phyloP scores from a whole-genome alignment of 2,113 vertebrate genomes.

The Coryphaenoides rupestris region DNA sequence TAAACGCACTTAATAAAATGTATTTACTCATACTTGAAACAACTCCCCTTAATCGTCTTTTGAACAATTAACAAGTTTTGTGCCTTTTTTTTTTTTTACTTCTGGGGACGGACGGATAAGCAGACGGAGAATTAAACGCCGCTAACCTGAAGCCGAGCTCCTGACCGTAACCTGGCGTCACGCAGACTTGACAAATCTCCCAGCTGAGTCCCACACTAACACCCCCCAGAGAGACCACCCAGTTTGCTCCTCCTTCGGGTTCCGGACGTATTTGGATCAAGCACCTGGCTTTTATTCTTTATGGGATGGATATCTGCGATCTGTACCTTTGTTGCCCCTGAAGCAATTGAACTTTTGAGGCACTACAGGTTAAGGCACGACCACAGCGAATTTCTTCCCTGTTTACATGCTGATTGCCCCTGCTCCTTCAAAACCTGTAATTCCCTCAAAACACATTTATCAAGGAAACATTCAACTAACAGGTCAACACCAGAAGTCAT shows the following conservation, averaged over 20 bases:
- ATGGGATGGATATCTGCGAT: conserved; percentile 24
- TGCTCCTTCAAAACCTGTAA: conserved; percentile 28
- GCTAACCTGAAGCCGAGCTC: background rate
- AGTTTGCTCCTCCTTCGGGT: too few relatives aligned
- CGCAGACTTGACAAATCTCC: background rate
- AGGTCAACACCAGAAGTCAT: conserved; percentile 2
- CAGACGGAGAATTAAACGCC: too few relatives aligned
- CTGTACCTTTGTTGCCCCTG: conserved; percentile 13
- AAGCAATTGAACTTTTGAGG: conserved; percentile 14
- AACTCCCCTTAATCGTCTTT: too few relatives aligned
- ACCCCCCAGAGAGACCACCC: too few relatives aligned
- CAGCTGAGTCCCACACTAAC: too few relatives aligned
- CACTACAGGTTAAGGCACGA: conserved; percentile 28
- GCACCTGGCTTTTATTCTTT: background rate
- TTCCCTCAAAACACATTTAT: conserved; percentile 15
- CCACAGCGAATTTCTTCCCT: conserved; percentile 17
- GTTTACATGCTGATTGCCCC: conserved; percentile 15
- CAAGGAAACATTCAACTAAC: conserved; percentile 11
- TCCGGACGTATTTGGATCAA: background rate
- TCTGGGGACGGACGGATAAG: background rate
- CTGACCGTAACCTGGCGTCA: background rate
- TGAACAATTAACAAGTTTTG: background rate
- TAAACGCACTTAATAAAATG: too few relatives aligned
- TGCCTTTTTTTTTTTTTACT: background rate
- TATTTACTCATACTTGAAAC: too few relatives aligned